phyloP scores from a whole-genome alignment of 2,888 invertebrate genomes.

The Gasteruption jaculator region DNA sequence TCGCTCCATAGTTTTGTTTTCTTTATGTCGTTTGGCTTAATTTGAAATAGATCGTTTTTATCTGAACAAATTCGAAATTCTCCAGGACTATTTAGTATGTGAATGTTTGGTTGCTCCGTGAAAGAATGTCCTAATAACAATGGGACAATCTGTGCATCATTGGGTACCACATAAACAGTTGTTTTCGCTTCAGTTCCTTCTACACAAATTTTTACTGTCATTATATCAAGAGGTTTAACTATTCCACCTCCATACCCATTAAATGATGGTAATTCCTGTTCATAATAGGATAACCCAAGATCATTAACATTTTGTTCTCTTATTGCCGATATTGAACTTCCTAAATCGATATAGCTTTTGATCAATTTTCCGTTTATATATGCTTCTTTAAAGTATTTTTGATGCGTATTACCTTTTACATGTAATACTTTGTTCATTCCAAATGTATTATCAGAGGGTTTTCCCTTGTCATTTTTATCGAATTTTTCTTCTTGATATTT shows the following conservation, averaged over 20 bases:
- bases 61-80: too few relatives aligned
- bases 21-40: not conserved
- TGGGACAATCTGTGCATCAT: slow-evolving; percentile 3
- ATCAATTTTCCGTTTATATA: not conserved
- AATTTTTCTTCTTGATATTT: too few relatives aligned
- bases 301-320: not conserved
- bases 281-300: too few relatives aligned
- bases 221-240: not conserved
- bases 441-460: too few relatives aligned
- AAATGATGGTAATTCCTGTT: too few relatives aligned
- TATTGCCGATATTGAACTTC: not conserved
- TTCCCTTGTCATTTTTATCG: too few relatives aligned
- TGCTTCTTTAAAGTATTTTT: slow-evolving; percentile 1
- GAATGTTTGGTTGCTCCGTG: too few relatives aligned
- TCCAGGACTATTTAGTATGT: too few relatives aligned
- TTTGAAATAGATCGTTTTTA: too few relatives aligned
- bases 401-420: too few relatives aligned
- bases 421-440: too few relatives aligned
- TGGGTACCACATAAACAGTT: slow-evolving; percentile 2
- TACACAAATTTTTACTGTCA: not conserved
- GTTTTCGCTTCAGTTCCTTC: not conserved
- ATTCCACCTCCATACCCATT: slow-evolving; percentile 1
- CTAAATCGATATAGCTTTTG: slow-evolving; percentile 3
- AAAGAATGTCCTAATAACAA: too few relatives aligned
- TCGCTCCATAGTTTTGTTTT: not conserved